A percentile compares a stretch with the other conserved stretches of the same genome.
Evolutionary conservation across 2,888 invertebrate genomes (phyloP).

Genomic region (Acronicta leporina): DNA sequence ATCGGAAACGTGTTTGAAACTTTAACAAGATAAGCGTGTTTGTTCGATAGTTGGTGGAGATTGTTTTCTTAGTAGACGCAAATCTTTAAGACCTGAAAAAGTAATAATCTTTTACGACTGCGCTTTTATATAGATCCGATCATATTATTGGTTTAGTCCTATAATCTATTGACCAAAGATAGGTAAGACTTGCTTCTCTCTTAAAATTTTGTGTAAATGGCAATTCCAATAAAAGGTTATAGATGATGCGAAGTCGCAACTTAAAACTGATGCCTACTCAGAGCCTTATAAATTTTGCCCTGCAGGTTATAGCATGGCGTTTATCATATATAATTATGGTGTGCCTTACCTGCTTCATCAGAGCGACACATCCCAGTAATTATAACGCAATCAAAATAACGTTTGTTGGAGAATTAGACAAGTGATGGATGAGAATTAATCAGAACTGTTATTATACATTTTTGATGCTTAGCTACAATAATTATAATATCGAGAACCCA

Average conservation of each 20-base stretch:
- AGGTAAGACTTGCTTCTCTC: slow-evolving; percentile 8
- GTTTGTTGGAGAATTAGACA: slow-evolving; percentile 56
- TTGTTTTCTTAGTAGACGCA: slow-evolving; percentile 43
- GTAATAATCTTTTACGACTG: slow-evolving; percentile 41
- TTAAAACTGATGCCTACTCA: background rate
- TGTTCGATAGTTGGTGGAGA: slow-evolving; percentile 41
- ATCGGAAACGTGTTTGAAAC: slow-evolving; percentile 42
- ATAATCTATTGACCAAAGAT: slow-evolving; percentile 16
- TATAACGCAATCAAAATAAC: slow-evolving; percentile 82
- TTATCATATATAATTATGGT: slow-evolving; percentile 41
- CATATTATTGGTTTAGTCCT: slow-evolving; percentile 13
- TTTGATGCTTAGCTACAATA: slow-evolving; percentile 51
- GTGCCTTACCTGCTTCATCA: slow-evolving; percentile 61
- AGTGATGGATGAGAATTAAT: slow-evolving; percentile 76
- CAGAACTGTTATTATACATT: slow-evolving; percentile 72
- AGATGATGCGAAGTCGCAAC: no score
- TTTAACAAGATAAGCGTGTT: slow-evolving; percentile 46
- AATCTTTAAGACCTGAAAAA: slow-evolving; percentile 31
- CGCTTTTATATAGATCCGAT: slow-evolving; percentile 15
- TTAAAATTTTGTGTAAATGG: background rate
- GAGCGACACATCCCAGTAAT: slow-evolving; percentile 74
- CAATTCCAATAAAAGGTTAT: background rate
- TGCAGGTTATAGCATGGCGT: slow-evolving; percentile 20
- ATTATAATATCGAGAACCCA: slow-evolving; percentile 55
- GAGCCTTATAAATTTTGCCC: slow-evolving; percentile 1